phyloP scores from a whole-genome alignment of 2,113 vertebrate species.

The Oenanthe melanoleuca region DNA sequence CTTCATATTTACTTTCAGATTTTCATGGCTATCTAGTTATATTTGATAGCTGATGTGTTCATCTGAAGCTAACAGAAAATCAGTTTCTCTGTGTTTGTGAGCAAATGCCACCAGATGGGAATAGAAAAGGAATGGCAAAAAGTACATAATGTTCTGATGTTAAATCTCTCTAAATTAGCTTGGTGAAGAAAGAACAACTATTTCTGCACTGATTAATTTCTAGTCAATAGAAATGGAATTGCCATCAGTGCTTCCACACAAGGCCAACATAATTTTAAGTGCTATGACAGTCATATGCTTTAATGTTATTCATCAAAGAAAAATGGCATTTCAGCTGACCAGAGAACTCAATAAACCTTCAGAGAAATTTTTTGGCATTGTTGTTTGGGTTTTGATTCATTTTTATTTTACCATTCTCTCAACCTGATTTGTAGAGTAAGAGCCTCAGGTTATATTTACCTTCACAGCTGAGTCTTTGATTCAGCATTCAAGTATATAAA shows the following conservation, averaged over 20 bases:
- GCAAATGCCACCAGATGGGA: not conserved
- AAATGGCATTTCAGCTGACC: not conserved
- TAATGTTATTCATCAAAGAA: not conserved
- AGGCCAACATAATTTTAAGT: conserved; percentile 21
- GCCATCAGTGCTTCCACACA: not conserved
- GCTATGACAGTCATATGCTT: not conserved
- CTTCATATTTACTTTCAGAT: not conserved
- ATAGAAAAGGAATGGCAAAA: not conserved
- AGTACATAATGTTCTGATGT: not conserved
- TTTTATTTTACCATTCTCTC: not conserved
- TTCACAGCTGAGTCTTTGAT: not conserved
- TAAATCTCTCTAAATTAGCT: not conserved
- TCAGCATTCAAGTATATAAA: not conserved
- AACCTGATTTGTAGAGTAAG: not conserved
- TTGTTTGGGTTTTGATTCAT: not conserved
- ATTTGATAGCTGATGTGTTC: not conserved
- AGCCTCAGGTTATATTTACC: not conserved
- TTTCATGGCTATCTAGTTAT: not conserved
- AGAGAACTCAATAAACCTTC: not conserved
- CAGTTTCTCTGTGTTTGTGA: not conserved
- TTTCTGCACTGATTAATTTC: conserved; percentile 13
- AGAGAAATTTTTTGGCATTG: not conserved
- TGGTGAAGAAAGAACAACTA: not conserved
- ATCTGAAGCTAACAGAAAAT: not conserved
- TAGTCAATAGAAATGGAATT: conserved; percentile 9